phyloP scores from a whole-genome alignment of 1,140 invertebrate species.

The Propsilocerus akamusi region DNA sequence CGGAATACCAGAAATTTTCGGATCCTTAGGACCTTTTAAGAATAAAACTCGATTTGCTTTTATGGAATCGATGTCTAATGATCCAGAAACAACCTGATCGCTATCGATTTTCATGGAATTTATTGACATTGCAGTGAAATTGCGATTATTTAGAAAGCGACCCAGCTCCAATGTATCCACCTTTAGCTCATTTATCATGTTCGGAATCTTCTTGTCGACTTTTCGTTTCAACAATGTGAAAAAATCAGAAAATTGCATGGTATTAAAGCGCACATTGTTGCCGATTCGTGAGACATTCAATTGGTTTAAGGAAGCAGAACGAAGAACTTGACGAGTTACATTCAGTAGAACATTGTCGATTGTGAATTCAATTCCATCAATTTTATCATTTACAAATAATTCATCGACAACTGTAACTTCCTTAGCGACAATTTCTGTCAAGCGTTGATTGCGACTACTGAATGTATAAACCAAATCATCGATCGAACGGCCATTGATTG shows the following conservation, averaged over 20 bases:
- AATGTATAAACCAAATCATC: background rate
- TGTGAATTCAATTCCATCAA: background rate
- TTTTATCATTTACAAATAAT: background rate
- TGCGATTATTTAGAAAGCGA: conserved; percentile 15
- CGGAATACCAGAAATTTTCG: conserved; percentile 12
- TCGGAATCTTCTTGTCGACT: background rate
- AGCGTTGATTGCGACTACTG: background rate
- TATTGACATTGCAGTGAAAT: conserved; percentile 13
- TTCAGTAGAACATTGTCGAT: background rate
- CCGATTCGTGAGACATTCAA: background rate
- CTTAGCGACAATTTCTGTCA: background rate
- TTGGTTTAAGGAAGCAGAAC: background rate
- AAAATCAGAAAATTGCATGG: background rate
- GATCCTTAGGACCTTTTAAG: conserved; percentile 5
- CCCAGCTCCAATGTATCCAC: background rate
- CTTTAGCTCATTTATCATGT: background rate
- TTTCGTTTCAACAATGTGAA: background rate
- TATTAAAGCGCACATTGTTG: background rate
- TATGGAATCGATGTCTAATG: conserved; percentile 13
- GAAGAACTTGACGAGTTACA: background rate
- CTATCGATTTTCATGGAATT: conserved; percentile 14
- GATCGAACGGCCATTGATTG: background rate
- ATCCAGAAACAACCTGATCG: conserved; percentile 11
- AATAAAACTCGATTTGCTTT: conserved; percentile 9
- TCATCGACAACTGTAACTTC: background rate